These are phyloP conservation scores for Noturus placidus DNA, from an alignment of 2,113 vertebrate genomes.

Conservation along the genomic window DNA sequence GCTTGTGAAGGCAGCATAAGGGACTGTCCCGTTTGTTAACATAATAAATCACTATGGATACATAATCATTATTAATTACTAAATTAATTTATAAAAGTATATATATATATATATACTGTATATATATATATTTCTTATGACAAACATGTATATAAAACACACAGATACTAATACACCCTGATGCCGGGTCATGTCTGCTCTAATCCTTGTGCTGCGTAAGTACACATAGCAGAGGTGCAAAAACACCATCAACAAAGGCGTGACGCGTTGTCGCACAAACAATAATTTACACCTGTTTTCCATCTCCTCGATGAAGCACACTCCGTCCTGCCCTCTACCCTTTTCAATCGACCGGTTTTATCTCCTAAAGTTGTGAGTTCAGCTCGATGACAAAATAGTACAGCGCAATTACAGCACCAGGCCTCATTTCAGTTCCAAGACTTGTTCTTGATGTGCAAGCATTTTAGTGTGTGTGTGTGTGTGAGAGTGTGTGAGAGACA, in stretches of 20 bases:
- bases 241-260: slow-evolving; percentile 55
- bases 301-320: slow-evolving; percentile 19
- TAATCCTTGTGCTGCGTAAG: slow-evolving; percentile 56
- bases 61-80: not conserved
- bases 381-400: not conserved
- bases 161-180: slow-evolving; percentile 2
- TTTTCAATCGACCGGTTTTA: not conserved
- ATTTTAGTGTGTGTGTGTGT: not conserved
- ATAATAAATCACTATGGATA: not conserved
- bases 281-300: slow-evolving; percentile 70
- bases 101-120: too few relatives aligned
- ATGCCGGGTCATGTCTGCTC: slow-evolving; percentile 38
- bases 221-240: slow-evolving; percentile 59
- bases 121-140: too few relatives aligned
- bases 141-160: not conserved
- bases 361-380: not conserved
- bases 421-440: not conserved
- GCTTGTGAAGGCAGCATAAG: not conserved
- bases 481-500: not conserved
- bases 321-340: not conserved
- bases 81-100: not conserved
- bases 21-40: not conserved
- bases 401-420: not conserved
- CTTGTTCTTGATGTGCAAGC: slow-evolving; percentile 6
- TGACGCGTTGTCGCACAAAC: slow-evolving; percentile 60